phyloP scores from a whole-genome alignment of 2,888 invertebrate species.

The Unio delphinus region DNA sequence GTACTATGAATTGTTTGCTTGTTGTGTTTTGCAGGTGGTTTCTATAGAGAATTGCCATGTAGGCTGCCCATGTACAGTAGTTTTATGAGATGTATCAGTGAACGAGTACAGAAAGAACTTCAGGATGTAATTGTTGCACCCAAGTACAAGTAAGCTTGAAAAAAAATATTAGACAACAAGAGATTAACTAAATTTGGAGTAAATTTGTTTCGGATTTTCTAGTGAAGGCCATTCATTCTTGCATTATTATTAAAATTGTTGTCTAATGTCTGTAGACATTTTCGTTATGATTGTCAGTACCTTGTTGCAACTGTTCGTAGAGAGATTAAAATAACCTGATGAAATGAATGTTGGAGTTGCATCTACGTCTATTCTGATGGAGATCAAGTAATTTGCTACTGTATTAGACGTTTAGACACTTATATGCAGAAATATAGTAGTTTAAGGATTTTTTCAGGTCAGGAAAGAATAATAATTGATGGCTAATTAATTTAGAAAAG shows the following conservation, averaged over 20 bases:
- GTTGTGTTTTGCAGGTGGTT: conserved; percentile 14
- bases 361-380: too few species aligned
- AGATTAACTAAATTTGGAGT: neutral
- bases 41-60: conserved; percentile 16
- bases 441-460: too few species aligned
- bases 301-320: too few species aligned
- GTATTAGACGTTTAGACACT: too few species aligned
- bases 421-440: too few species aligned
- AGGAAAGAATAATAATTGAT: too few species aligned
- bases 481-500: too few species aligned
- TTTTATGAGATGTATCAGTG: conserved; percentile 13
- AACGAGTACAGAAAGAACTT: conserved; percentile 20
- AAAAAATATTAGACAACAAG: neutral
- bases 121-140: conserved; percentile 26
- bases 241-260: too few species aligned
- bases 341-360: too few species aligned
- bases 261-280: neutral
- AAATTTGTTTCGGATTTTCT: neutral
- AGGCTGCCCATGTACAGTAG: conserved; percentile 32
- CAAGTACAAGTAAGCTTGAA: conserved; percentile 28
- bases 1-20: neutral
- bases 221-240: too few species aligned
- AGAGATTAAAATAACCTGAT: too few species aligned
- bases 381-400: too few species aligned
- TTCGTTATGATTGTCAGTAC: neutral